phyloP scores from a whole-genome alignment of 1,140 invertebrate species.

The Ptiloglossa arizonensis region DNA sequence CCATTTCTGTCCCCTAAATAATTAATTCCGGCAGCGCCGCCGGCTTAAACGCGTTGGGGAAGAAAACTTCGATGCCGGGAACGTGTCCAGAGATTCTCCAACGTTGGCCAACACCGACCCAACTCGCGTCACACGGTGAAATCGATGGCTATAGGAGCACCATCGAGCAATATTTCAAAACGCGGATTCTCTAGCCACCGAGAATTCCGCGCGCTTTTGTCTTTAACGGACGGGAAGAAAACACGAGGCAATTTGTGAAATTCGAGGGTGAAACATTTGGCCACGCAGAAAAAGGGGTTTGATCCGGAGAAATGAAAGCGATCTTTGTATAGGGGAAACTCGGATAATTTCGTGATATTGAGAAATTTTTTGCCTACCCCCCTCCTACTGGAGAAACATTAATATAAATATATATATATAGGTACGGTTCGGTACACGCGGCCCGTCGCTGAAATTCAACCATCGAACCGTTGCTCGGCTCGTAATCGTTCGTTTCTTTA shows the following conservation, averaged over 20 bases:
- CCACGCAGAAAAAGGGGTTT: no score
- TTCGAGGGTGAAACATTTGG: neutral
- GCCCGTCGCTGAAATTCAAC: no score
- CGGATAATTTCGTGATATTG: no score
- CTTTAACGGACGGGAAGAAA: neutral
- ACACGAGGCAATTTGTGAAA: constrained; percentile 1
- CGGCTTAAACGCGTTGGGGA: constrained; percentile 75
- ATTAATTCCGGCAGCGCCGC: constrained; percentile 80
- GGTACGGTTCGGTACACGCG: no score
- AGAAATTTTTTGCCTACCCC: neutral
- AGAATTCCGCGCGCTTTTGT: neutral
- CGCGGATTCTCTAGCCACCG: neutral
- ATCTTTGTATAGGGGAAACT: no score
- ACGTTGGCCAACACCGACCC: constrained; percentile 32
- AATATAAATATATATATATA: no score
- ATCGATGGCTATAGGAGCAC: constrained; percentile 56
- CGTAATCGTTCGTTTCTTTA: no score
- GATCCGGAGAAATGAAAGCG: no score
- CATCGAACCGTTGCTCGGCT: no score
- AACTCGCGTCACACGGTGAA: neutral
- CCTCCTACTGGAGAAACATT: no score
- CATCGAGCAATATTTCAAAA: constrained; percentile 50
- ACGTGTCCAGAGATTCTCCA: constrained; percentile 63
- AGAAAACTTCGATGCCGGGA: constrained; percentile 63
- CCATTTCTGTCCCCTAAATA: constrained; percentile 82